Evolutionary conservation across 2,888 invertebrate genomes (phyloP).

Genomic region (Germaria angustata): DNA sequence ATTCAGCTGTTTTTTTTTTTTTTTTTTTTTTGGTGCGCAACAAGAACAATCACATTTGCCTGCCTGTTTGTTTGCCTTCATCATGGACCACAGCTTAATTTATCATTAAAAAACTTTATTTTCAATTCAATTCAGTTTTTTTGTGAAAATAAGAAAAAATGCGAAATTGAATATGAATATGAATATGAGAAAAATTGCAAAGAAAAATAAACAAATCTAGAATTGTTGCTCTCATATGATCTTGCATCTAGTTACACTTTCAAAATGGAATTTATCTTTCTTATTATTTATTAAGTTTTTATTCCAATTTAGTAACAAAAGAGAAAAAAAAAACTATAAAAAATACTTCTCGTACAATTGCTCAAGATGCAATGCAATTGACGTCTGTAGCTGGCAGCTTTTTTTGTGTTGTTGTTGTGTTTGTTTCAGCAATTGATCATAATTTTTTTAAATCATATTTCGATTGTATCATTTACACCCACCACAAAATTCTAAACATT

Average conservation of each 20-base stretch:
- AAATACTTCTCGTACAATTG: not conserved
- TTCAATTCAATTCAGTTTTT: slow-evolving; percentile 10
- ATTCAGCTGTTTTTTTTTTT: not conserved
- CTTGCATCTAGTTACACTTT: slow-evolving; percentile 29
- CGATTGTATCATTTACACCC: slow-evolving; percentile 45
- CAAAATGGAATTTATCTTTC: slow-evolving; percentile 29
- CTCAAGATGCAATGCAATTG: slow-evolving; percentile 35
- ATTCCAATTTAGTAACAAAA: not conserved
- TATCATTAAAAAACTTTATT: slow-evolving; percentile 19
- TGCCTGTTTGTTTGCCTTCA: not conserved
- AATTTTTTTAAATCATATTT: slow-evolving; percentile 2
- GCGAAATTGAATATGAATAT: slow-evolving; percentile 26
- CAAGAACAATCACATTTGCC: slow-evolving; percentile 18
- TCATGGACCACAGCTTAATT: slow-evolving; percentile 17
- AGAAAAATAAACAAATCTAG: slow-evolving; percentile 38
- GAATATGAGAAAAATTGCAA: not conserved
- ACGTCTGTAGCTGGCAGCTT: slow-evolving; percentile 1
- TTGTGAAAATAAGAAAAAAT: too few relatives aligned
- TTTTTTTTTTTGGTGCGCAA: not conserved
- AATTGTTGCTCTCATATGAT: slow-evolving; percentile 46
- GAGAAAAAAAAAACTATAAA: not conserved
- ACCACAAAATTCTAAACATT: slow-evolving; percentile 37
- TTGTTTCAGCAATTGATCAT: slow-evolving; percentile 47
- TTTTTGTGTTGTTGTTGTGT: not conserved
- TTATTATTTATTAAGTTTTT: not conserved